Base-by-base conservation (phyloP, 2,888 invertebrate genomes). In the Megastigmus dorsalis region DNA sequence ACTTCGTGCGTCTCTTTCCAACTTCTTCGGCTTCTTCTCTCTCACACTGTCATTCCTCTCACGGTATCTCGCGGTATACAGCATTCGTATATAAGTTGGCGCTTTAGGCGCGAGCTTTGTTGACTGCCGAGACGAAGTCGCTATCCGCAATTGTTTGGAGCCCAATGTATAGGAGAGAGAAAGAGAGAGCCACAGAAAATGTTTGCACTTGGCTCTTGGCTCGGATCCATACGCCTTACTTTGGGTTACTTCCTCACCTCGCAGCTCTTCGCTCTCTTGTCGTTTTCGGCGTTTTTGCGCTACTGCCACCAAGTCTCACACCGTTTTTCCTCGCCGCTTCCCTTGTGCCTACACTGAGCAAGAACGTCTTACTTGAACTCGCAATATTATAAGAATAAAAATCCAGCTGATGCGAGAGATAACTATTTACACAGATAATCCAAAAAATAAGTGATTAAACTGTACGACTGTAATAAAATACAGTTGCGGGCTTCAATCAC, bases 151-250 rank as follows among this genome's bases (percentile, higher is more conserved):
- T 38, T 65, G 50, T 63, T 38, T n/a, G n/a, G n/a, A n/a, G n/a
- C n/a, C n/a, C n/a, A n/a, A n/a, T n/a, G n/a, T n/a, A n/a, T n/a
- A n/a, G n/a, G n/a, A n/a, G n/a, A n/a, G n/a, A n/a, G n/a, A n/a
- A n/a, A n/a, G n/a, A n/a, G 38, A 23, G 30, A 26, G 43, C 26
- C 1, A n/a, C 7, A 33, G 33, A 50, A 50, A 26, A 63, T 15
- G 15, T 38, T 63, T 80, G 77, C 74, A 74, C 48, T 75, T 71
- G 59, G 52, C 41, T 60, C 26, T 62, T 72, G 71, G 59, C 66
- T 59, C 45, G 55, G 10, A 20, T 66, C 72, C 66, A 66, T 45
- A 30, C 10, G 60, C 33, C 36, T 13, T 20, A 45, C 52, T 57
- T 33, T 28, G 10, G 10, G n/a, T 38, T 5, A 13, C 38, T 23